Conservation (phyloP, 2,888 invertebrate genomes). For the Spodoptera exigua region DNA sequence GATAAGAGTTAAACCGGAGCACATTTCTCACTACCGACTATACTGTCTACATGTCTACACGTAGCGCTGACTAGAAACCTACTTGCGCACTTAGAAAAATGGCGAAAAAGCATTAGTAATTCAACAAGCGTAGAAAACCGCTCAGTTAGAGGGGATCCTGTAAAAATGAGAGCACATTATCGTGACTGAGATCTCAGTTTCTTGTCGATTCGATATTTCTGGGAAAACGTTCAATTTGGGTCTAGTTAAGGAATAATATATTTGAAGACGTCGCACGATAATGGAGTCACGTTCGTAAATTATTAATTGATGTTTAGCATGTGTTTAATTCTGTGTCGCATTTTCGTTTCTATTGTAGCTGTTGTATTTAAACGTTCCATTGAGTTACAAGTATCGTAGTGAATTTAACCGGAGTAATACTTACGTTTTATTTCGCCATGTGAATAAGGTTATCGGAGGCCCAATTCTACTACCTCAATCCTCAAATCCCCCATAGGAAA, state of each 20-base stretch:
- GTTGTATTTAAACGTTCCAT: too few species aligned
- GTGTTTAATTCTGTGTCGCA: too few species aligned
- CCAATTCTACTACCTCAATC: too few species aligned
- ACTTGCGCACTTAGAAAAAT: conserved; percentile 46
- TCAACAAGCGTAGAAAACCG: conserved; percentile 46
- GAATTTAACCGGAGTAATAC: too few species aligned
- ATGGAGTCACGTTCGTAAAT: not conserved
- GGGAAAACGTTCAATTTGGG: conserved; percentile 23
- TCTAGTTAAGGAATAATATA: conserved; percentile 14
- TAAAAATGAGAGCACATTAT: conserved; percentile 55
- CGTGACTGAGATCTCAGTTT: conserved; percentile 35
- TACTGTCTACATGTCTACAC: conserved; percentile 10
- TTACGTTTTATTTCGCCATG: too few species aligned
- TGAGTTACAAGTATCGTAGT: too few species aligned
- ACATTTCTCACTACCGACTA: conserved; percentile 28
- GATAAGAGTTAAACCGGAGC: conserved; percentile 21
- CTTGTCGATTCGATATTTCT: conserved; percentile 31
- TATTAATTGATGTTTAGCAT: too few species aligned
- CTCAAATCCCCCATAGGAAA: too few species aligned
- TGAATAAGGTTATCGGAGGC: too few species aligned
- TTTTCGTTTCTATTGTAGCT: too few species aligned
- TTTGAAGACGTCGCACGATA: not conserved
- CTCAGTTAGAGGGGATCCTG: conserved; percentile 45
- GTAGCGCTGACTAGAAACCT: conserved; percentile 37
- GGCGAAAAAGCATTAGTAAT: conserved; percentile 50